Base-by-base conservation (phyloP, 2,113 vertebrate species). In the Syngnathus floridae region DNA sequence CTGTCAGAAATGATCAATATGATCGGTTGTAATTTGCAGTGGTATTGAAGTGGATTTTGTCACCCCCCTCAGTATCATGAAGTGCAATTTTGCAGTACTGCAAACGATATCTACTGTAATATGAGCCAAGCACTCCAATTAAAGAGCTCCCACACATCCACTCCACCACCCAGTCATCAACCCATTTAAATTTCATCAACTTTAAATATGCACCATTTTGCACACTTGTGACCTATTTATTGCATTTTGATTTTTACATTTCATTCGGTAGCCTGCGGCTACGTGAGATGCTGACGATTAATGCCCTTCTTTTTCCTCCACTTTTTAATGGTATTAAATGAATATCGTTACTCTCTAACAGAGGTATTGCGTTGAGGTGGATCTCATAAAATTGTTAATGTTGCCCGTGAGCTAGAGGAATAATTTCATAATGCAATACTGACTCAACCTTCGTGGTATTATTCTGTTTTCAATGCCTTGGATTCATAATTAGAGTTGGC, bases 181-280 rank as follows among this genome's bases (percentile, higher is more conserved):
- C 11, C 21, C 40, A 41, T n/a, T 41, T 61, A 1, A 26, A 61
- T 43, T 22, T 16, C 26, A 14, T 43, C 5, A 26, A 43, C 59
- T 26, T 61, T n/a, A 58, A 19, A n/a, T 58, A n/a, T 58, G 38
- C n/a, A 22, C 12, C 59, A 13, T 43, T 61, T 61, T 61, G n/a
- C 12, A 22, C 38, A 61, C 58, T 60, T 22, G 38, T 12, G 22
- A 41, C 10, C 38, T 60, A 41, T 40, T 60, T 41, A 61, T 41
- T 43, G 12, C 7, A 6, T 60, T 41, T 22, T 22, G 7, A 12
- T 26, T 43, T 40, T 43, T 14, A 40, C 58, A 61, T 9, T 61
- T 61, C 13, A 38, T 41, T 43, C 43, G 21, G 12, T 26, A 40
- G 19, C 37, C 11, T 26, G n/a, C 5, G 5, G 55, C 26, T 31